phyloP scores from a whole-genome alignment of 2,888 invertebrate species.

The Tuberolachnus salignus region DNA sequence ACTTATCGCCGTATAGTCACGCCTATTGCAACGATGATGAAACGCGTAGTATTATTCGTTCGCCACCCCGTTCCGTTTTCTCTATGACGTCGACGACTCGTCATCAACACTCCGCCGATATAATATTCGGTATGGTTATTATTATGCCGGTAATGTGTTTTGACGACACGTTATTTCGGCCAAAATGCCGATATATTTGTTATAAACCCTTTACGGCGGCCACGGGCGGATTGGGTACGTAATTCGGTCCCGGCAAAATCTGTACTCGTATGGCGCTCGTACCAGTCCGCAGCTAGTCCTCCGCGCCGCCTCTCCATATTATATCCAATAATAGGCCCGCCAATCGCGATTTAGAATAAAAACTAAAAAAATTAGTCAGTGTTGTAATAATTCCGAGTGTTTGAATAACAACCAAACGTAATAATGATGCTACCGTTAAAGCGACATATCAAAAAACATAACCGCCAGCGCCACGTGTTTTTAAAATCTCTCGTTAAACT shows the following conservation, averaged over 20 bases:
- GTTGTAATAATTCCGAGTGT: neutral
- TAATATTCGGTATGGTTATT: neutral
- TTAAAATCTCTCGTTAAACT: too few species aligned
- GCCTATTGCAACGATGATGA: conserved; percentile 23
- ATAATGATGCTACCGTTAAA: too few species aligned
- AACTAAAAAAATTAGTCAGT: neutral
- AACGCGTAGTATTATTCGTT: conserved; percentile 12
- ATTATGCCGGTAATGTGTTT: conserved; percentile 23
- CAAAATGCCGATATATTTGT: neutral
- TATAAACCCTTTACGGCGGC: neutral
- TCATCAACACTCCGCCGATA: conserved; percentile 32
- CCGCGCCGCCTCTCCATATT: too few species aligned
- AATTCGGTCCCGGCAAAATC: too few species aligned
- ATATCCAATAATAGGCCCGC: too few species aligned
- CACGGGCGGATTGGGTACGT: too few species aligned
- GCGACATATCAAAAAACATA: too few species aligned
- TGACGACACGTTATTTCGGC: conserved; percentile 9
- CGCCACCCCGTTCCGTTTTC: neutral
- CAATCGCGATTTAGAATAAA: neutral
- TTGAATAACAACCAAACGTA: too few species aligned
- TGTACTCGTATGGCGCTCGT: too few species aligned
- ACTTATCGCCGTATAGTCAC: conserved; percentile 10
- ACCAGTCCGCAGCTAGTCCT: neutral
- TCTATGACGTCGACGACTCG: conserved; percentile 12
- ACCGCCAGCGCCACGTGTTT: too few species aligned